Conservation (phyloP, 2,888 invertebrate genomes). For the Scaptomyza flava region DNA sequence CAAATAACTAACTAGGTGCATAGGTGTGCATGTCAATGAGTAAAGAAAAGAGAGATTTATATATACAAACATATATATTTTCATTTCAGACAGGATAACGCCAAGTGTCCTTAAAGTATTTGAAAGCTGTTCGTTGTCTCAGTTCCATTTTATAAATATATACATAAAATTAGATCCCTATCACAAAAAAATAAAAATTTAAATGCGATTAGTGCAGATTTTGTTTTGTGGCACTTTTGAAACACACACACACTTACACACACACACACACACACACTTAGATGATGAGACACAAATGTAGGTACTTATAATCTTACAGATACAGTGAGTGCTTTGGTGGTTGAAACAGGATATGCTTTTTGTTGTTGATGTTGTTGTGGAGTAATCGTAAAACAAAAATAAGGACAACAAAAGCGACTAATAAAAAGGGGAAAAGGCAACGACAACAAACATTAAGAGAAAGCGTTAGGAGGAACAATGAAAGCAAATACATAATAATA, state of each 20-base stretch:
- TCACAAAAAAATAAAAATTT: slow-evolving; percentile 43
- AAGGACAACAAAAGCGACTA: slow-evolving; percentile 19
- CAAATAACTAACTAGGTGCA: slow-evolving; percentile 8
- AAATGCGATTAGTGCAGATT: slow-evolving; percentile 71
- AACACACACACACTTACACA: neutral
- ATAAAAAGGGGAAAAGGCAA: slow-evolving; percentile 22
- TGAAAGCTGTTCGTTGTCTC: slow-evolving; percentile 17
- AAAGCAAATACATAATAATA: slow-evolving; percentile 60
- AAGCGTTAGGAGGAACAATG: slow-evolving; percentile 17
- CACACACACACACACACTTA: slow-evolving; percentile 1
- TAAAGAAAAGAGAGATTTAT: slow-evolving; percentile 41
- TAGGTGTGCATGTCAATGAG: slow-evolving; percentile 58
- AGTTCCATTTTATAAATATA: slow-evolving; percentile 28
- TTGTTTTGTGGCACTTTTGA: slow-evolving; percentile 36
- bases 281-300: slow-evolving; percentile 2
- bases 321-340: slow-evolving; percentile 4
- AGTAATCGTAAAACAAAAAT: slow-evolving; percentile 45
- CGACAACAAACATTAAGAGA: slow-evolving; percentile 11
- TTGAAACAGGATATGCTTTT: slow-evolving; percentile 31
- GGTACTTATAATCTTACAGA: slow-evolving; percentile 15
- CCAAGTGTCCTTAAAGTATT: slow-evolving; percentile 17
- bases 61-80: slow-evolving; percentile 17
- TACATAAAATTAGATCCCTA: slow-evolving; percentile 34
- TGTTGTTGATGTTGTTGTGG: slow-evolving; percentile 10
- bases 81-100: slow-evolving; percentile 16